Evolutionary conservation across 2,888 invertebrate genomes (phyloP).

Genomic region (Carterocephalus palaemon): DNA sequence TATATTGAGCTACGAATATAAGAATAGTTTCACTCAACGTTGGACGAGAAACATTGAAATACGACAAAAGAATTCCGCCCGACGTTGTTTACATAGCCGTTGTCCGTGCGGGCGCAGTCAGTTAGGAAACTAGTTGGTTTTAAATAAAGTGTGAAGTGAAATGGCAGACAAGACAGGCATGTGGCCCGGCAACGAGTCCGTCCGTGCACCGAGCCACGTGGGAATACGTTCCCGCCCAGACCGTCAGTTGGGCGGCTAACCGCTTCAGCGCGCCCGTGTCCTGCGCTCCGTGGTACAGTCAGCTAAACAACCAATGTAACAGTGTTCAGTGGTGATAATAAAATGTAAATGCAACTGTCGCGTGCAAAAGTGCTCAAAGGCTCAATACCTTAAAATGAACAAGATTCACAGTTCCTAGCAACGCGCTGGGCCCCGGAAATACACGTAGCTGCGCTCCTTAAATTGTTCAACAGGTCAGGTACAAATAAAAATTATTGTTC

Average conservation of each 20-base stretch:
- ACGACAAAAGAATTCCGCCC: constrained; percentile 11
- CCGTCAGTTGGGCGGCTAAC: constrained; percentile 38
- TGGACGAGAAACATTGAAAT: neutral
- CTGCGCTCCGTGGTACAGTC: constrained; percentile 16
- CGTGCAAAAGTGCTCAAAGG: constrained; percentile 40
- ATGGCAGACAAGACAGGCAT: constrained; percentile 19
- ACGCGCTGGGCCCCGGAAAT: constrained; percentile 9
- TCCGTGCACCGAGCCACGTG: constrained; percentile 26
- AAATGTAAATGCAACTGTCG: constrained; percentile 41
- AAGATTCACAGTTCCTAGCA: constrained; percentile 30
- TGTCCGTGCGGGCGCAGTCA: constrained; percentile 15
- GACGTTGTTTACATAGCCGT: constrained; percentile 4
- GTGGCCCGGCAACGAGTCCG: constrained; percentile 58
- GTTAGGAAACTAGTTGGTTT: constrained; percentile 25
- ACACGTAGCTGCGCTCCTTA: constrained; percentile 36
- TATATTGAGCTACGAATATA: neutral
- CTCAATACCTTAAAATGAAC: constrained; percentile 48
- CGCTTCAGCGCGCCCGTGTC: constrained; percentile 31
- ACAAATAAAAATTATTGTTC: no score
- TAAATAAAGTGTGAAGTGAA: constrained; percentile 27
- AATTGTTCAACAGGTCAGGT: constrained; percentile 63
- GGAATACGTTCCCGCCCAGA: constrained; percentile 25
- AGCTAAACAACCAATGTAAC: constrained; percentile 9
- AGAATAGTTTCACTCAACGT: neutral
- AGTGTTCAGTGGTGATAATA: constrained; percentile 42